These are phyloP conservation scores for Penelope pileata DNA, from an alignment of 2,113 vertebrate species.

Conservation along the genomic window DNA sequence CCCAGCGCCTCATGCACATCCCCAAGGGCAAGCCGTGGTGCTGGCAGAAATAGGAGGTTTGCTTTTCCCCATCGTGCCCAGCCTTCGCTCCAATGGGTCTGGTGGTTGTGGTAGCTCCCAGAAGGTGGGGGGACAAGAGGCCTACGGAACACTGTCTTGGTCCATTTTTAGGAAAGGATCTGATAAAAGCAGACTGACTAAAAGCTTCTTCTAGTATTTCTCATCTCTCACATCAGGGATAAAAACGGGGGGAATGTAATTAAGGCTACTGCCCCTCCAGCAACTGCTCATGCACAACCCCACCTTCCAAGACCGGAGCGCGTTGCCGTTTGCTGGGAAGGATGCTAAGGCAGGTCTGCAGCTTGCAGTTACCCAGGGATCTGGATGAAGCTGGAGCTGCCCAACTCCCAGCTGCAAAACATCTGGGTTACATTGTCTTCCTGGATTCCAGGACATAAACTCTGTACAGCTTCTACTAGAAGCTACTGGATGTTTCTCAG, in stretches of 20 bases:
- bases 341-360: background rate
- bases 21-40: background rate
- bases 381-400: background rate
- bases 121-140: background rate
- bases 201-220: background rate
- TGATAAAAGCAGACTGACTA: background rate
- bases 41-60: accelerated
- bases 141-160: background rate
- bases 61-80: background rate
- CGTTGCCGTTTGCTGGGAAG: background rate
- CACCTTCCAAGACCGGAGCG: background rate
- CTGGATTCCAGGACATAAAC: slow-evolving; percentile 61
- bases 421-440: slow-evolving; percentile 40
- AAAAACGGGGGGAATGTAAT: background rate
- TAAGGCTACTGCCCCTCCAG: slow-evolving; percentile 1
- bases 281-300: background rate
- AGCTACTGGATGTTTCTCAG: slow-evolving; percentile 55
- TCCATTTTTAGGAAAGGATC: background rate
- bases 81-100: background rate
- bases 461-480: slow-evolving; percentile 22
- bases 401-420: slow-evolving; percentile 52
- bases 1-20: background rate
- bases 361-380: background rate
- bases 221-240: background rate
- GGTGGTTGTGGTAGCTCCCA: no score